phyloP scores from a whole-genome alignment of 2,113 vertebrate genomes.

The Emberiza fucata region DNA sequence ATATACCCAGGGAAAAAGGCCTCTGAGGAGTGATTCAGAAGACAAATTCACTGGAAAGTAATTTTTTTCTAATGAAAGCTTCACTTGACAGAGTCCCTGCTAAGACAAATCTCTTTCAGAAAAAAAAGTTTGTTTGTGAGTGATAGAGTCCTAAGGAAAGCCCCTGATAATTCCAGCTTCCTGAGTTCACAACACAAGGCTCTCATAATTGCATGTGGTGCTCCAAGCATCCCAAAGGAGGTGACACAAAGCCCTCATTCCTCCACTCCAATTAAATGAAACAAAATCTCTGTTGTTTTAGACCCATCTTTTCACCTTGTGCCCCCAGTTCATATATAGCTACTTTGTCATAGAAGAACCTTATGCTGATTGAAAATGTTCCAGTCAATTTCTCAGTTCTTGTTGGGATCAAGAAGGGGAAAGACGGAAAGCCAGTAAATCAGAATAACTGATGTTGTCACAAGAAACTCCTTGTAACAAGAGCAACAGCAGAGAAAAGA shows the following conservation, averaged over 20 bases:
- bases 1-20: not conserved
- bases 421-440: not conserved
- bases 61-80: not conserved
- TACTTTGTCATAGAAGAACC: not conserved
- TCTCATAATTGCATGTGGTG: not conserved
- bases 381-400: not conserved
- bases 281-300: not conserved
- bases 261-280: not conserved
- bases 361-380: not conserved
- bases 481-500: not conserved
- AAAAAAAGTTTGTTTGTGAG: not conserved
- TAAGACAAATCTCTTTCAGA: slow-evolving; percentile 10
- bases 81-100: not conserved
- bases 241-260: not conserved
- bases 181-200: not conserved
- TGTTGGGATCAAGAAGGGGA: not conserved
- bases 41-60: not conserved
- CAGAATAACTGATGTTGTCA: not conserved
- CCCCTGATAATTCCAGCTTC: not conserved
- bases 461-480: not conserved
- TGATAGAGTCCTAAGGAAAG: not conserved
- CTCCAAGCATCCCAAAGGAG: slow-evolving; percentile 21
- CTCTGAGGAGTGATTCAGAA: not conserved
- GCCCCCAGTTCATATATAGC: not conserved
- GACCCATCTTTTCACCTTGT: not conserved